Conservation (phyloP, 2,797 vertebrate species). For the Coreius guichenoti region DNA sequence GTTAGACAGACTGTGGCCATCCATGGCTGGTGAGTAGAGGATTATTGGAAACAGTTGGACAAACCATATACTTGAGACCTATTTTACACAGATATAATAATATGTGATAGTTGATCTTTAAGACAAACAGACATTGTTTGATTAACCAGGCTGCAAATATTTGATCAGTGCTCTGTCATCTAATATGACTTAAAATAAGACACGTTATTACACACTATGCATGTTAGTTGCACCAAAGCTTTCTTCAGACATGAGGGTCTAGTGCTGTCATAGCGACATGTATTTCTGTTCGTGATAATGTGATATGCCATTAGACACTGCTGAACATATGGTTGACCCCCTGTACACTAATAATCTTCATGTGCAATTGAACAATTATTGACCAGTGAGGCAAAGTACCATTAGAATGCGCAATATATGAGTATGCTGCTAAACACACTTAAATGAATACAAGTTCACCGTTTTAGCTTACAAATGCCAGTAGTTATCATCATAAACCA, state of each 20-base stretch:
- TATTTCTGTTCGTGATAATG: conserved; percentile 11
- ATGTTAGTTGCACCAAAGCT: neutral
- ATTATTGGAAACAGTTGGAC: neutral
- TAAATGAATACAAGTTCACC: neutral
- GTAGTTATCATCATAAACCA: neutral
- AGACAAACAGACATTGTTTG: conserved; percentile 29
- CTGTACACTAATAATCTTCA: neutral
- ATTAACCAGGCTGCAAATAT: conserved; percentile 24
- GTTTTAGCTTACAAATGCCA: neutral
- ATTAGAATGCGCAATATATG: neutral
- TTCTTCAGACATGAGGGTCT: neutral
- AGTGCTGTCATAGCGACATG: conserved; percentile 34
- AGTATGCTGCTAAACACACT: neutral
- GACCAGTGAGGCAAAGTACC: conserved; percentile 8
- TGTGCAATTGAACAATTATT: conserved; percentile 32
- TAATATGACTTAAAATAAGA: conserved; percentile 14
- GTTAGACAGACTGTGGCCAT: conserved; percentile 33
- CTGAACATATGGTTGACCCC: conserved; percentile 23
- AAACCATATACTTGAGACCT: neutral
- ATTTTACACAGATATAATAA: conserved; percentile 21
- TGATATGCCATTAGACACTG: conserved; percentile 9
- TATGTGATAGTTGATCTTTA: conserved; percentile 20
- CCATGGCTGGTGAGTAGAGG: conserved; percentile 72
- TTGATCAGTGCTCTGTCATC: conserved; percentile 11
- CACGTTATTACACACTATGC: neutral